Evolutionary conservation across 2,113 vertebrate species (phyloP).

Genomic region (Corythoichthys haematopterus): DNA sequence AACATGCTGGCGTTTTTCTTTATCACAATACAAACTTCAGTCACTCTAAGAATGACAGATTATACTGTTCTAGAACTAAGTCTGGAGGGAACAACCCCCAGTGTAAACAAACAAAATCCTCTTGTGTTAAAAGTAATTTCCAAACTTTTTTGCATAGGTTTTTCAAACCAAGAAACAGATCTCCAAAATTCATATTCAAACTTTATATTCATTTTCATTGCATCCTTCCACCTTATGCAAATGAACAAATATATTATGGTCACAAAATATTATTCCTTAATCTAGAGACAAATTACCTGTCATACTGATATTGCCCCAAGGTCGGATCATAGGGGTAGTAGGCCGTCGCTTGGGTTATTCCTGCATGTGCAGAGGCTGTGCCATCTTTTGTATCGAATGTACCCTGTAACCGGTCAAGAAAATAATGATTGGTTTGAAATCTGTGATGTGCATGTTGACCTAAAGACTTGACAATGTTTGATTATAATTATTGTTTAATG

Average conservation of each 20-base stretch:
- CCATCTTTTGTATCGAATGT: constrained; percentile 91
- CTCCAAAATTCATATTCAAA: not conserved
- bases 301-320: constrained; percentile 92
- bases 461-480: not conserved
- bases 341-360: constrained; percentile 84
- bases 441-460: not conserved
- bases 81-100: not conserved
- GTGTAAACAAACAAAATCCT: not conserved
- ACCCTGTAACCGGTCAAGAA: constrained; percentile 75
- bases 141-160: not conserved
- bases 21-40: not conserved
- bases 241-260: not conserved
- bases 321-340: constrained; percentile 94
- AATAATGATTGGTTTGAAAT: not conserved
- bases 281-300: constrained; percentile 78
- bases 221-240: not conserved
- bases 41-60: not conserved
- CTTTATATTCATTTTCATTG: not conserved
- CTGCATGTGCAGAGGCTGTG: constrained; percentile 85
- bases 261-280: not conserved
- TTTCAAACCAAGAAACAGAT: not conserved
- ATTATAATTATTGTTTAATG: not conserved
- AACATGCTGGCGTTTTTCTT: not conserved
- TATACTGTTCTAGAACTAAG: not conserved
- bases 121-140: not conserved